Percentiles rank a stretch among this genome's conserved stretches.
phyloP scores from a whole-genome alignment of 2,888 invertebrate genomes.

The Apodemia hepburni region DNA sequence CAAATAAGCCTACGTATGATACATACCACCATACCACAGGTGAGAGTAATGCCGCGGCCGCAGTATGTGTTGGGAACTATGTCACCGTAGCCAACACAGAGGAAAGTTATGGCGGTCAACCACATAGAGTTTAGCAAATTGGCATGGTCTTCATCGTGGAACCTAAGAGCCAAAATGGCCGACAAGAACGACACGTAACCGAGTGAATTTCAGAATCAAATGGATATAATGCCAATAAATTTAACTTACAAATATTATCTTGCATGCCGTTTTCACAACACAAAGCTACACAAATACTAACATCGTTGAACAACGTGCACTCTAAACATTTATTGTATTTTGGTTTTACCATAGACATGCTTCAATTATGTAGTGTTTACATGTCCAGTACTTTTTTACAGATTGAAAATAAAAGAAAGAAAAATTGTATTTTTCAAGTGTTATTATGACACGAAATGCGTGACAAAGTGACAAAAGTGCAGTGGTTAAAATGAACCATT shows the following conservation, averaged over 20 bases:
- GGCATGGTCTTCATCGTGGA: constrained; percentile 98
- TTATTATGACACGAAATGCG: constrained; percentile 53
- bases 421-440: constrained; percentile 43
- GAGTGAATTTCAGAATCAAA: constrained; percentile 10
- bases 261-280: constrained; percentile 63
- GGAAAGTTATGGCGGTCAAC: constrained; percentile 99
- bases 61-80: constrained; percentile 99
- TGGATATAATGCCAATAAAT: constrained; percentile 31
- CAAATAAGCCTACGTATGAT: constrained; percentile 63
- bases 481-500: constrained; percentile 53
- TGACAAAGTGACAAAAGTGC: constrained; percentile 60
- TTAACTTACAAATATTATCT: constrained; percentile 38
- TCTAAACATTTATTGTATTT: constrained; percentile 69
- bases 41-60: constrained; percentile 98
- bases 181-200: constrained; percentile 68
- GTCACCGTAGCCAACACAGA: constrained; percentile 99
- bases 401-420: constrained; percentile 51
- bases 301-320: constrained; percentile 71
- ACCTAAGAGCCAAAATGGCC: constrained; percentile 86
- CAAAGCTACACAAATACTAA: constrained; percentile 66
- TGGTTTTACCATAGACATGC: constrained; percentile 70
- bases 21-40: constrained; percentile 99
- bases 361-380: constrained; percentile 46
- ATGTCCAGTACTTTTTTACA: constrained; percentile 34
- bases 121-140: constrained; percentile 99